Base-by-base conservation (phyloP, 2,888 invertebrate genomes). In the Ectemnius cavifrons region DNA sequence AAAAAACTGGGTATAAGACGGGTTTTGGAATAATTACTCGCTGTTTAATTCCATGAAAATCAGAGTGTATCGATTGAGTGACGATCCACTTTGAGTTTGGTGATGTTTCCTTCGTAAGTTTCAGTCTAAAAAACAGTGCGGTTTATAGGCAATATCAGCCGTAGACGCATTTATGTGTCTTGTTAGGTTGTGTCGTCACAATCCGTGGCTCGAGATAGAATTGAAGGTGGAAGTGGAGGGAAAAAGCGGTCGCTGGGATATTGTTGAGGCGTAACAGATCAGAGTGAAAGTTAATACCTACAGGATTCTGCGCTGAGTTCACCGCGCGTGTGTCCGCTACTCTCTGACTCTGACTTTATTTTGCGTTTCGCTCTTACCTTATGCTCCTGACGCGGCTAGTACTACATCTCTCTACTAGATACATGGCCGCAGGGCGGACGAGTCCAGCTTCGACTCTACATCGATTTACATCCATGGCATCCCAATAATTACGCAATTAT, bases 241-340 rank as follows among this genome's bases (percentile, higher is more conserved):
- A 67, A 58, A 20, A 47, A 23, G n/a, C 57, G 60, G 77, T 62
- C 28, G 75, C 75, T 74, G 78, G 81, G 73, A 84, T 85, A 87
- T 87, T 83, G 82, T 84, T 83, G 85, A 85, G 84, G 81, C 85
- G 84, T 85, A 85, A 84, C 85, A 83, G 86, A 86, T 87, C 87
- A 83, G 85, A 87, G 87, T 87, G 87, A 87, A 87, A 87, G 87
- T 87, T 82, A 82, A 84, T 77, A 37, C 37, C 37, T 37, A 82
- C 85, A 86, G 84, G 84, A 84, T 79, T 81, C 73, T 27, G 69
- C 56, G 65, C 58, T 47, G 69, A 64, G 27, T 73, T 57, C 57
- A 52, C 67, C 63, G 62, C 47, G 23, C 23, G 23, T 57, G 45
- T 57, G 37, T 18, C 60, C 63, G 37, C 45, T 45, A 37, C 69